A percentile compares a stretch with the other conserved stretches of the same genome.
phyloP scores from a whole-genome alignment of 2,888 invertebrate genomes.

The Sepioteuthis lessoniana region DNA sequence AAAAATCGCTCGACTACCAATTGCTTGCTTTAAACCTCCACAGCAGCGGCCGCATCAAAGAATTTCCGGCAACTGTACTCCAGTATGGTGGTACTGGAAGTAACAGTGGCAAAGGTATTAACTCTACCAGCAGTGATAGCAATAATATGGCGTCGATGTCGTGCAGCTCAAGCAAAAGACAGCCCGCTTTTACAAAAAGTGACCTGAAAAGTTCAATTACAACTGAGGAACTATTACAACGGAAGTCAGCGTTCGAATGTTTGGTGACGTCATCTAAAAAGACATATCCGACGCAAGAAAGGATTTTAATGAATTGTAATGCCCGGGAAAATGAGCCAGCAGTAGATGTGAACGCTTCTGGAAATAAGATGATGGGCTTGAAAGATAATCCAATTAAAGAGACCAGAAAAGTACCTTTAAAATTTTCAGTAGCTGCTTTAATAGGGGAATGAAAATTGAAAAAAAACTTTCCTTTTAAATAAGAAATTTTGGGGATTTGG shows the following conservation, averaged over 20 bases:
- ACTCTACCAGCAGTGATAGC: background rate
- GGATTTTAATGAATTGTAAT: background rate
- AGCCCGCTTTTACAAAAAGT: background rate
- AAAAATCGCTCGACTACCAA: background rate
- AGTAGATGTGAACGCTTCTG: slow-evolving; percentile 15
- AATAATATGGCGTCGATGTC: background rate
- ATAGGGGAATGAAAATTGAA: slow-evolving; percentile 54
- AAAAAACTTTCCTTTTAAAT: background rate
- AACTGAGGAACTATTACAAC: background rate
- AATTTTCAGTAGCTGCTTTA: slow-evolving; percentile 63
- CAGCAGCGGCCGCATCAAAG: background rate
- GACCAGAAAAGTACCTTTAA: slow-evolving; percentile 52
- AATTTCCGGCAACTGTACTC: background rate
- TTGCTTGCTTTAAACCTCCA: background rate
- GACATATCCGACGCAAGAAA: background rate
- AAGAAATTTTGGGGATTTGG: background rate
- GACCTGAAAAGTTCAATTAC: background rate
- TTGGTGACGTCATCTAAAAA: slow-evolving; percentile 41
- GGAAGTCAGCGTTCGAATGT: slow-evolving; percentile 51
- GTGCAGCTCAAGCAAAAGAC: background rate
- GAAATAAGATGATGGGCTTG: slow-evolving; percentile 25
- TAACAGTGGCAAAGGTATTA: background rate
- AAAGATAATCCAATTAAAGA: background rate
- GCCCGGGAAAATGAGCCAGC: background rate
- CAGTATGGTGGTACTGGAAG: background rate